Percentiles rank a stretch among this genome's conserved stretches.
Evolutionary conservation across 1,140 invertebrate genomes (phyloP).

Genomic region (Drosophila tristis): DNA sequence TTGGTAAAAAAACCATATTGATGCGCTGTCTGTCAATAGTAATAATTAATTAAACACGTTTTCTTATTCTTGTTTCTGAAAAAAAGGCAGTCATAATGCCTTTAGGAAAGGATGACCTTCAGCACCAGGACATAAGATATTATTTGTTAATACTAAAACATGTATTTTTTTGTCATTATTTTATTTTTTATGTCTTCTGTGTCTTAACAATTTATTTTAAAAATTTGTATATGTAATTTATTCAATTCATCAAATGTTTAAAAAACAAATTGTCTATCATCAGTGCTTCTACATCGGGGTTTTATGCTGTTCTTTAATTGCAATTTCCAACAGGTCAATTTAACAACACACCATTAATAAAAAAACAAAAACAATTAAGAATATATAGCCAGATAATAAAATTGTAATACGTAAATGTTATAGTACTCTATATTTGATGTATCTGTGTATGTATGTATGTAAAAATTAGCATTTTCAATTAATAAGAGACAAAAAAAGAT

Average conservation of each 20-base stretch:
- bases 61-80: too few species aligned
- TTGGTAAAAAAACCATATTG: too few species aligned
- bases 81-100: too few species aligned
- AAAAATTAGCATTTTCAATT: conserved; percentile 29
- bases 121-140: too few species aligned
- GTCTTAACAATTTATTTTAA: not conserved
- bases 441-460: conserved; percentile 47
- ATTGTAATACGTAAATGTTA: conserved; percentile 52
- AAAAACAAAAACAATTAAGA: conserved; percentile 16
- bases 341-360: conserved; percentile 11
- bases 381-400: conserved; percentile 17
- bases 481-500: conserved; percentile 1
- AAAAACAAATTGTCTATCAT: too few species aligned
- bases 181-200: not conserved
- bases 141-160: too few species aligned
- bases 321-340: conserved; percentile 42
- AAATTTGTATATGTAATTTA: too few species aligned
- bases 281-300: not conserved
- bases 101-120: too few species aligned
- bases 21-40: too few species aligned
- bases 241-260: too few species aligned
- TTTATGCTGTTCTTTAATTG: not conserved
- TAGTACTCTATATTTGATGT: conserved; percentile 39
- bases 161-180: not conserved
- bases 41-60: too few species aligned